A percentile compares a stretch with the other conserved stretches of the same genome.
Conservation (phyloP, 2,888 invertebrate species). For the Lycophotia porphyrea region DNA sequence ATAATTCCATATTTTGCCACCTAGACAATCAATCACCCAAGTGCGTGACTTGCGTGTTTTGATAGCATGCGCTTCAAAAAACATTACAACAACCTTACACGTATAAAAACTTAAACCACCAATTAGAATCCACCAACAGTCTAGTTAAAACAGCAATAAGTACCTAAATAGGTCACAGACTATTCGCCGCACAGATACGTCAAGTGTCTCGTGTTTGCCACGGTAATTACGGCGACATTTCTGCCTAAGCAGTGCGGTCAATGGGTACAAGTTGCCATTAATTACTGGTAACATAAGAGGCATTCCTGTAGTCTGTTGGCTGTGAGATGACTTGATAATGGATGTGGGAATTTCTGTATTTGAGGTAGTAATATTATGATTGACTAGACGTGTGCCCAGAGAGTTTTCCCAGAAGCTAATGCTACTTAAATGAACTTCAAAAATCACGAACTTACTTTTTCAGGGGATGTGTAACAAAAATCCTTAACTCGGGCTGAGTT, state of each 20-base stretch:
- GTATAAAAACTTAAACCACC: constrained; percentile 13
- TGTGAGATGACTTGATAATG: background rate
- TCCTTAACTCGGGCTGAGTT: background rate
- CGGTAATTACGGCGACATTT: constrained; percentile 38
- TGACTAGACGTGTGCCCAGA: background rate
- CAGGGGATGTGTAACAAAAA: no score
- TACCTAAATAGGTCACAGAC: constrained; percentile 23
- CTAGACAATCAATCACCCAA: constrained; percentile 4
- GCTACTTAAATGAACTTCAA: background rate
- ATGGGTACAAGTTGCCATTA: constrained; percentile 10
- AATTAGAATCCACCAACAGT: constrained; percentile 12
- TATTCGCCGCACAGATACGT: constrained; percentile 43
- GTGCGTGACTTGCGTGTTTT: constrained; percentile 33
- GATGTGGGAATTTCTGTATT: background rate
- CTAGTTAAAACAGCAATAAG: constrained; percentile 14
- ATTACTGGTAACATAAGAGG: constrained; percentile 32
- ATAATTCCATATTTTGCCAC: background rate
- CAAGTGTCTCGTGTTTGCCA: constrained; percentile 29
- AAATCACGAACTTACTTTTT: background rate
- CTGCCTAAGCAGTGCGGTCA: constrained; percentile 31
- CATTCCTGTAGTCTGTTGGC: constrained; percentile 17
- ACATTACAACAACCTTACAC: constrained; percentile 1
- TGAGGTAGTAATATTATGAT: background rate
- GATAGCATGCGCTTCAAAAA: constrained; percentile 2
- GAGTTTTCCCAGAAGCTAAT: no score